Base-by-base conservation (phyloP, 2,888 invertebrate genomes). In the Amphimallon solstitiale region DNA sequence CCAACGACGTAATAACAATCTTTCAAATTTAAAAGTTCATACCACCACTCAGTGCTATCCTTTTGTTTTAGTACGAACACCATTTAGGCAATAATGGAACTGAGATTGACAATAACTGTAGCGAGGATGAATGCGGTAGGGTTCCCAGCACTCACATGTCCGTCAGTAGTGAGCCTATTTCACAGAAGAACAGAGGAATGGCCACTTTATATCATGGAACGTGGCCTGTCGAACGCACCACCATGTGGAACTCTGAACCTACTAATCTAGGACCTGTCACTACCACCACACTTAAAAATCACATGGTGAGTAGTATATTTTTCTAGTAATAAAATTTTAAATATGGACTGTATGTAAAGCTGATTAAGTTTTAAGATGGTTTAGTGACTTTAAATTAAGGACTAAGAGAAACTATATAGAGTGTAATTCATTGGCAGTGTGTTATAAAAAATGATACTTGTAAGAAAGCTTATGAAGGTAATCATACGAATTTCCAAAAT, bases 141-240 rank as follows among this genome's bases (percentile, higher is more conserved):
- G 70, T 73, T 34, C 71, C 62, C 35, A 23, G 21, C 9, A 59
- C 79, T 3, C 79, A 80, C 60, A 74, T 81, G 72, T 82, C 82
- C 2, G 80, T 81, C 63, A 82, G 82, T 71, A 82, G 82, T 65
- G 82, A 82, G 70, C 81, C 81, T 1, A 70, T 73, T 17, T 69
- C 73, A 2, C 71, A 71, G 29, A 70, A 65, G 62, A 72, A 59
- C 52, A 69, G 79, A 69, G 80, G 77, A 70, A 70, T 85, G 65
- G 80, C 84, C 9, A 81, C 84, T 43, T 81, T 86, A 64, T 86
- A 86, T 75, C 87, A 87, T 73, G 88, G 87, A n/a, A 86, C 87
- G 10, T 89, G 88, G 89, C 87, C 88, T 4, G 84, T 86, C 43
- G 86, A 86, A 75, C 83, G 80, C 73, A 78, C 75, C 48, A 78